A percentile compares a stretch with the other conserved stretches of the same genome.
phyloP scores from a whole-genome alignment of 2,888 invertebrate species.

The Phengaris alcon region DNA sequence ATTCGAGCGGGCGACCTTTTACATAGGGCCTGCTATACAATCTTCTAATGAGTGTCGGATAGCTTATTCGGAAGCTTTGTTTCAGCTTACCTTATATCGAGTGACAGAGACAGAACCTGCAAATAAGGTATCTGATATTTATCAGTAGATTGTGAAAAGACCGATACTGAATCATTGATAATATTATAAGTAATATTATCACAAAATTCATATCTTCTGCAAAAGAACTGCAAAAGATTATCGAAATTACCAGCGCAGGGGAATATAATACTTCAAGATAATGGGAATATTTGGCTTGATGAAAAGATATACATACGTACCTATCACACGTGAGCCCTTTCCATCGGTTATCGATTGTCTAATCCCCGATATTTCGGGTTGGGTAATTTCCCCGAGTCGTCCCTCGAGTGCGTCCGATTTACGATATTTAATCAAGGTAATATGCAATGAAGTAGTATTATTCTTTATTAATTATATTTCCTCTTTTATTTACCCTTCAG shows the following conservation, averaged over 20 bases:
- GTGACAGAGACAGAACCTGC: no score
- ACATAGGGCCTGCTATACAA: no score
- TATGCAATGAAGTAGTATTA: conserved; percentile 36
- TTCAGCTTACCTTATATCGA: no score
- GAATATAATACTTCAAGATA: conserved; percentile 22
- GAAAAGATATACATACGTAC: conserved; percentile 12
- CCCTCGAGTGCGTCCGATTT: conserved; percentile 47
- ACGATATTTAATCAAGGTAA: conserved; percentile 44
- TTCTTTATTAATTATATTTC: conserved; percentile 18
- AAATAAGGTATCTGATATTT: no score
- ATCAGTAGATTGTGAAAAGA: no score
- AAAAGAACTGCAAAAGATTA: background rate
- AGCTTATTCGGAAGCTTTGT: no score
- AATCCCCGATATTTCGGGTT: conserved; percentile 57
- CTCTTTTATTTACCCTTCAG: background rate
- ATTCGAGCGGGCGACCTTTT: no score
- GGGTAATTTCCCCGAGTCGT: conserved; percentile 52
- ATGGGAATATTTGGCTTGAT: background rate
- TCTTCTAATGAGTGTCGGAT: no score
- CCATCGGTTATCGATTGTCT: conserved; percentile 51
- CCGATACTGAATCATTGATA: no score
- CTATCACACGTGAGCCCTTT: conserved; percentile 37
- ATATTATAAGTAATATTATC: background rate
- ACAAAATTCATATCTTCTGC: background rate
- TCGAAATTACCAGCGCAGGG: background rate